Base-by-base conservation (phyloP, 2,888 invertebrate genomes). In the Agriopis leucophaearia region DNA sequence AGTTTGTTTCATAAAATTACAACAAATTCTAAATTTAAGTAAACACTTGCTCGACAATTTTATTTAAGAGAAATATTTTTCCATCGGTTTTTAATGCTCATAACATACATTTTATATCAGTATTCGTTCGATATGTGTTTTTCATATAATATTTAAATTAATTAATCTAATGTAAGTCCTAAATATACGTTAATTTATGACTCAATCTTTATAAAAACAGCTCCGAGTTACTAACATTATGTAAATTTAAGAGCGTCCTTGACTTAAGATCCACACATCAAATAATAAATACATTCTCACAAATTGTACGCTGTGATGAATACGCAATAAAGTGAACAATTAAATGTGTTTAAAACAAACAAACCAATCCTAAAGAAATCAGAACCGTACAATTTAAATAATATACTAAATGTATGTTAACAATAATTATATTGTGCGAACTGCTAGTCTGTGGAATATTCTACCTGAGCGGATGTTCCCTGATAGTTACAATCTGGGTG, bases 341-440 rank as follows among this genome's bases (percentile, higher is more conserved):
- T 64, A 59, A 61, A 60, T 54, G 3, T 18, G 40, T 36, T 62
- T 69, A 64, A 66, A 69, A 70, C 72, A 71, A 73, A 71, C 70
- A 70, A 70, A 71, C 61, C 48, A 59, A 69, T 69, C 59, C 64
- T 40, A 58, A 67, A 51, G 27, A 27, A 27, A 27, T 5, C 51
- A 45, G 27, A 59, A 55, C 73, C 70, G 76, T 78, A 75, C 76
- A 81, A 77, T 70, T 78, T 8, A 38, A 9, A 38, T 6, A 38
- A 38, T 38, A 38, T 38, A 1, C 1, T 38, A 38, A 38, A 38
- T 8, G 9, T 9, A 38, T 8, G 9, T 4, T 7, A 38, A 38
- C 8, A 38, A 8, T 38, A 38, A 38, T 8, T 38, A 27, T 27
- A 27, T 27, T 27, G 18, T 27, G 18, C 18, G 18, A 27, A 27